phyloP scores from a whole-genome alignment of 2,113 vertebrate genomes.

The Reinhardtius hippoglossoides region DNA sequence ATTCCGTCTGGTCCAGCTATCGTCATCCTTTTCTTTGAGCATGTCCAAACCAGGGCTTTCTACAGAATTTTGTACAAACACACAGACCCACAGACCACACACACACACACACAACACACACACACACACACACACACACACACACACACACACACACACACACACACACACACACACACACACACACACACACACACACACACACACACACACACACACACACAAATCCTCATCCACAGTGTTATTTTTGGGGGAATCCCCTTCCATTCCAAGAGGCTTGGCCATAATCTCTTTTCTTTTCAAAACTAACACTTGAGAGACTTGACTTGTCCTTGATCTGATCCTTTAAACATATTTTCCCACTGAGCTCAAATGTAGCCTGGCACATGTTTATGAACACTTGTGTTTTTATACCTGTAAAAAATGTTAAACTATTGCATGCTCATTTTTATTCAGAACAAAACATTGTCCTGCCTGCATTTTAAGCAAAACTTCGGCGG shows the following conservation, averaged over 20 bases:
- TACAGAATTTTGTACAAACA: constrained; percentile 8
- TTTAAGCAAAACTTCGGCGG: not conserved
- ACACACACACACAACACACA: constrained; percentile 10
- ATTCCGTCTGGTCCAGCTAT: constrained; percentile 47
- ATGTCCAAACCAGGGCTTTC: constrained; percentile 45
- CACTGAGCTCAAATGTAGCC: not conserved
- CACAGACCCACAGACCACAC: not conserved
- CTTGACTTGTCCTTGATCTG: not conserved
- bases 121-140: constrained; percentile 33
- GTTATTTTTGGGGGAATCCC: constrained; percentile 54
- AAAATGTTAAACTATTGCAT: not conserved
- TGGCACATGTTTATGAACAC: not conserved
- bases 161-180: constrained; percentile 8
- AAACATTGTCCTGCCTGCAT: not conserved
- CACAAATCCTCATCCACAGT: constrained; percentile 27
- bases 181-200: constrained; percentile 23
- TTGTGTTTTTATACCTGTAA: not conserved
- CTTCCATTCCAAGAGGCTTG: constrained; percentile 38
- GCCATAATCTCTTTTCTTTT: constrained; percentile 46
- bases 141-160: constrained; percentile 23
- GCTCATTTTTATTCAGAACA: not conserved
- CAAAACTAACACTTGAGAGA: constrained; percentile 13
- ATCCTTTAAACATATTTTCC: constrained; percentile 8
- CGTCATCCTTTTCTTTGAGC: constrained; percentile 45
- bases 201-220: constrained; percentile 15